Evolutionary conservation across 2,888 invertebrate species (phyloP).

Genomic region (Rhagium mordax): DNA sequence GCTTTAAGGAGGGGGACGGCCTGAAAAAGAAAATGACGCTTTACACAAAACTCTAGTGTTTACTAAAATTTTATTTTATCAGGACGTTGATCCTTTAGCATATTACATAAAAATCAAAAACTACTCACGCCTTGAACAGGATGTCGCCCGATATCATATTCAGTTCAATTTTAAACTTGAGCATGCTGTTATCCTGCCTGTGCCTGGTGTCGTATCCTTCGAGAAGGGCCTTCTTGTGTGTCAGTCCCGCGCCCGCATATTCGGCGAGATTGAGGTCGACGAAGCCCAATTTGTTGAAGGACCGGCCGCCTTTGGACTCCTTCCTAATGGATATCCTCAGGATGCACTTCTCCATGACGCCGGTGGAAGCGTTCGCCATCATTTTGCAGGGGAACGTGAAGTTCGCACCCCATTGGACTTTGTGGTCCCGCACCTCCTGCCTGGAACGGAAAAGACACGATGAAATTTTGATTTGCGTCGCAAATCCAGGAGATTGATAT

Average conservation of each 20-base stretch:
- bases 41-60: not conserved
- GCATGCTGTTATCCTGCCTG: slow-evolving; percentile 96
- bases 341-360: slow-evolving; percentile 93
- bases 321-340: slow-evolving; percentile 96
- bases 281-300: slow-evolving; percentile 96
- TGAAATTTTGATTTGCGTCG: too few relatives aligned
- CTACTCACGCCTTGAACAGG: slow-evolving; percentile 95
- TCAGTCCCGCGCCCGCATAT: slow-evolving; percentile 93
- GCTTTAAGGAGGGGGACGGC: slow-evolving; percentile 73
- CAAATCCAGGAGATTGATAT: too few relatives aligned
- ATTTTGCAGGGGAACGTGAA: slow-evolving; percentile 97
- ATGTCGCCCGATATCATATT: slow-evolving; percentile 97
- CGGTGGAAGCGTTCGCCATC: slow-evolving; percentile 95
- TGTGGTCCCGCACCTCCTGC: slow-evolving; percentile 94
- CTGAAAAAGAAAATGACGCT: slow-evolving; percentile 65
- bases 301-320: slow-evolving; percentile 88
- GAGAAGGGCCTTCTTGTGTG: slow-evolving; percentile 89
- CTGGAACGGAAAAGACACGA: slow-evolving; percentile 72
- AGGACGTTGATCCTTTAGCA: too few relatives aligned
- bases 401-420: slow-evolving; percentile 92
- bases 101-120: not conserved
- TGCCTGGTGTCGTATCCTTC: slow-evolving; percentile 96
- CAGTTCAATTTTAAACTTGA: slow-evolving; percentile 92
- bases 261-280: slow-evolving; percentile 98
- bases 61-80: too few relatives aligned